Conservation (phyloP, 2,113 vertebrate genomes). For the Eolophus roseicapilla region DNA sequence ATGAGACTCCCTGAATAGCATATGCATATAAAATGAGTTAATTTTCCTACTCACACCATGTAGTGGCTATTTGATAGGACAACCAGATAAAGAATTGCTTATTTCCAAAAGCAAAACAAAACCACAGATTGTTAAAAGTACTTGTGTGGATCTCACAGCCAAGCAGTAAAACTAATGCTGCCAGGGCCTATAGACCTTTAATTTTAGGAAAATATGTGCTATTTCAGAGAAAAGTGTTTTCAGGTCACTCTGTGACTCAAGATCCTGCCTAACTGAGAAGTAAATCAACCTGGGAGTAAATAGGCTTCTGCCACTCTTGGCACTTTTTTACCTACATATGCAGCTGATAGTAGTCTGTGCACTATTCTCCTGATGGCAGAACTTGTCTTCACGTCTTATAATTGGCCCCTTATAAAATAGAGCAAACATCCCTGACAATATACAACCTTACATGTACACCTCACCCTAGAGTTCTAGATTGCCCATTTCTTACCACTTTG, state of each 20-base stretch:
- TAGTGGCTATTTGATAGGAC: background rate
- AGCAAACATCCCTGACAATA: background rate
- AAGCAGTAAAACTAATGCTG: background rate
- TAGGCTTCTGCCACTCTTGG: background rate
- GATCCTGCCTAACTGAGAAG: background rate
- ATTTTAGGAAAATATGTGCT: background rate
- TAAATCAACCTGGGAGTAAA: background rate
- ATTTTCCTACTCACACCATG: background rate
- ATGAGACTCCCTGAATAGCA: background rate
- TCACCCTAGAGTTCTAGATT: background rate
- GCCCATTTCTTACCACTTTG: background rate
- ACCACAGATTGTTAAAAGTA: background rate
- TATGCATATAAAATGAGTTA: background rate
- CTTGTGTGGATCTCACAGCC: background rate
- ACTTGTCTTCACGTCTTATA: background rate
- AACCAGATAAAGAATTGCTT: background rate
- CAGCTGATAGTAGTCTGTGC: background rate
- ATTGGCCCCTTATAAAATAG: background rate
- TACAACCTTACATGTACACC: background rate
- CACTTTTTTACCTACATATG: background rate
- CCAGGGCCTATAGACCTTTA: background rate
- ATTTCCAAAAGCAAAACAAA: conserved; percentile 20
- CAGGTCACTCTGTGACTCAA: background rate
- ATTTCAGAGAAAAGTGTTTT: background rate
- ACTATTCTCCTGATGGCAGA: background rate